Conservation (phyloP, 2,888 invertebrate species). For the Choreutis nemorana region DNA sequence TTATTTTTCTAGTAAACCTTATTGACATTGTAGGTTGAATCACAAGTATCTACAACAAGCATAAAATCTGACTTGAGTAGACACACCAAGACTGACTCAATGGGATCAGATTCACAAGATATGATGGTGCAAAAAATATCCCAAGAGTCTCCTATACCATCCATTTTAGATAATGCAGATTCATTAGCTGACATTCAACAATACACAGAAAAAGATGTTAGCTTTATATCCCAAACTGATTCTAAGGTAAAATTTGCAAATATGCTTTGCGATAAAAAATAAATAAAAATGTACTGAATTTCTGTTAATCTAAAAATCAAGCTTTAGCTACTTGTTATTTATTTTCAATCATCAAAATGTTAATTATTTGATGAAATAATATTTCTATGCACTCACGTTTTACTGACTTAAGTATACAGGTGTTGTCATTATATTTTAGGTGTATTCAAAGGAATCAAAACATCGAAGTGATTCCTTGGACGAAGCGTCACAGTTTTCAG, state of each 20-base stretch:
- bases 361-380: too few species aligned
- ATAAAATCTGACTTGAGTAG: slow-evolving; percentile 46
- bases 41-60: slow-evolving; percentile 40
- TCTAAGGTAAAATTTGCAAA: slow-evolving; percentile 37
- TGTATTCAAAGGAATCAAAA: slow-evolving; percentile 52
- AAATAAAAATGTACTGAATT: too few species aligned
- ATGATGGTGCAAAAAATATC: slow-evolving; percentile 34
- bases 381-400: too few species aligned
- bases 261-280: too few species aligned
- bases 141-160: slow-evolving; percentile 44
- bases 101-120: slow-evolving; percentile 47
- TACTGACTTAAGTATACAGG: too few species aligned
- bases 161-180: slow-evolving; percentile 49
- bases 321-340: too few species aligned
- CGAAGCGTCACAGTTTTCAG: slow-evolving; percentile 58
- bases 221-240: slow-evolving; percentile 58
- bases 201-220: slow-evolving; percentile 55
- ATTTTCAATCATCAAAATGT: too few species aligned
- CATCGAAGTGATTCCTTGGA: slow-evolving; percentile 59
- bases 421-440: slow-evolving; percentile 19
- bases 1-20: background rate
- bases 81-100: slow-evolving; percentile 53
- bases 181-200: slow-evolving; percentile 55
- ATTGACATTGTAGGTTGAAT: slow-evolving; percentile 35
- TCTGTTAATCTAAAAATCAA: too few species aligned